phyloP scores from a whole-genome alignment of 2,797 vertebrate genomes.

The Sardinella longiceps region DNA sequence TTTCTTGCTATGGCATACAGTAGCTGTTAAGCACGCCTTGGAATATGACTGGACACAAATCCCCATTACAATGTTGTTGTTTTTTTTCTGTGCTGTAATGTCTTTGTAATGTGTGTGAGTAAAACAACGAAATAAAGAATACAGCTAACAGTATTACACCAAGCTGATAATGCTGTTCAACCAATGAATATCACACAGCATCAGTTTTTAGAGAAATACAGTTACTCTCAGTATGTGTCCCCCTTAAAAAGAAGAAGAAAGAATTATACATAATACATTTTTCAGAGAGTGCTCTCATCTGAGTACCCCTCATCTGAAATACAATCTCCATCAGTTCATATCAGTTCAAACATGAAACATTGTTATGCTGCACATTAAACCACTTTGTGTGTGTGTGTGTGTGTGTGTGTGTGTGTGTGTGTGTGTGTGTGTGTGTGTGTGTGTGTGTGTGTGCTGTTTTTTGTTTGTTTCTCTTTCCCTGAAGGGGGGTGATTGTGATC shows the following conservation, averaged over 20 bases:
- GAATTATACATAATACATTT: not conserved
- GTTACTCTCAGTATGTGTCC: not conserved
- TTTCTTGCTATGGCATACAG: not conserved
- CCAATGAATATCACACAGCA: too few relatives aligned
- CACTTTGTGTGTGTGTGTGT: not conserved
- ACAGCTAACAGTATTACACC: not conserved
- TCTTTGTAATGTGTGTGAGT: not conserved
- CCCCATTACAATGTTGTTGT: not conserved
- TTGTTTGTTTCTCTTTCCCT: constrained; percentile 23
- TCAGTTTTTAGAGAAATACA: too few relatives aligned
- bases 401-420: too few relatives aligned
- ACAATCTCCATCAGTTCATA: not conserved
- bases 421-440: too few relatives aligned
- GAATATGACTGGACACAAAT: not conserved
- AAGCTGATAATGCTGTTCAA: not conserved
- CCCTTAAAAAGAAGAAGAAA: not conserved
- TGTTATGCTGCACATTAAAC: not conserved
- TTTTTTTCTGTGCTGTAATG: too few relatives aligned
- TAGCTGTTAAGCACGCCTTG: not conserved
- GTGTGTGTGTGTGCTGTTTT: too few relatives aligned
- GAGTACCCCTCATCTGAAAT: not conserved
- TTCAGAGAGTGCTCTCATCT: too few relatives aligned
- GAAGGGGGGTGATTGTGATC: constrained; percentile 80
- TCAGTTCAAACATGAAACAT: not conserved
- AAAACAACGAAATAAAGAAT: not conserved